These are phyloP conservation scores for Anguilla megastoma DNA, from an alignment of 2,797 vertebrate species.

Conservation along the genomic window DNA sequence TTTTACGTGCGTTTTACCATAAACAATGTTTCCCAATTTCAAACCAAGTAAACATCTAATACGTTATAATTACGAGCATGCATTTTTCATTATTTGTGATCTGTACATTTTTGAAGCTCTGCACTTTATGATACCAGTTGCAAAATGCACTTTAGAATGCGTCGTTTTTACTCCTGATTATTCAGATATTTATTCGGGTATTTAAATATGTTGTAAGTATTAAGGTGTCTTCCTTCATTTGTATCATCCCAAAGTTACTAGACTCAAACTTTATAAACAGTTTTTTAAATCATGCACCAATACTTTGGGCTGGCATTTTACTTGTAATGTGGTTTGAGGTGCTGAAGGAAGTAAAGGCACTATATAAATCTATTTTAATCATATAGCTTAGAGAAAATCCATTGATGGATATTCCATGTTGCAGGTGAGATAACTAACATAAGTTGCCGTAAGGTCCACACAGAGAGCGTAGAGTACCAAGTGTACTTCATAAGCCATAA, in stretches of 20 bases:
- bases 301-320: neutral
- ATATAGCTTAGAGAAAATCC: neutral
- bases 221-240: neutral
- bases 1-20: slow-evolving; percentile 19
- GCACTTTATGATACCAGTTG: too few relatives aligned
- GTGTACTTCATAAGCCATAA: neutral
- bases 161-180: neutral
- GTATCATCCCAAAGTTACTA: too few relatives aligned
- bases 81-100: too few relatives aligned
- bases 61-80: too few relatives aligned
- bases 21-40: neutral
- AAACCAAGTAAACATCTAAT: too few relatives aligned
- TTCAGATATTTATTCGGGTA: neutral
- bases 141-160: too few relatives aligned
- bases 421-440: neutral
- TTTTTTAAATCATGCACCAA: too few relatives aligned
- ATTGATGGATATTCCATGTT: neutral
- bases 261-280: too few relatives aligned
- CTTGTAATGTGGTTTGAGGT: neutral
- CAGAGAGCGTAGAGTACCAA: neutral
- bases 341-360: neutral
- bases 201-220: neutral
- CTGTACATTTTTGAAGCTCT: too few relatives aligned
- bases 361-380: neutral
- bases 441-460: neutral